Evolutionary conservation across 2,888 invertebrate genomes (phyloP).

Genomic region (Phengaris arion): DNA sequence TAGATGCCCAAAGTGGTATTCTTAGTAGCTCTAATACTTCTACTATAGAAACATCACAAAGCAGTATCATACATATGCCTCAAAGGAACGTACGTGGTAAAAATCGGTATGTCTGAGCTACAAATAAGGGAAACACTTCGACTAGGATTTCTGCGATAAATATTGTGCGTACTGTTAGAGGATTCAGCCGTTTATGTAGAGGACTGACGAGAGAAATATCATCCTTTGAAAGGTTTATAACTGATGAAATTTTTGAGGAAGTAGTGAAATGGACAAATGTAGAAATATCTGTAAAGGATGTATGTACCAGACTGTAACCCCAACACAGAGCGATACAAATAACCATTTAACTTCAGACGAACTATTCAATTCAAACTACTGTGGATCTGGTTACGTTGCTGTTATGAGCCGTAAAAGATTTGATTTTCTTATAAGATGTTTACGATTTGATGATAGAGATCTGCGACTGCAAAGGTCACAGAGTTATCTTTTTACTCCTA

Average conservation of each 20-base stretch:
- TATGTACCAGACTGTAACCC: too few species aligned
- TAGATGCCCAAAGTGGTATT: background rate
- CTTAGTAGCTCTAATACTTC: background rate
- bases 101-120: slow-evolving; percentile 8
- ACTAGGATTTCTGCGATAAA: slow-evolving; percentile 12
- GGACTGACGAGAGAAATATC: background rate
- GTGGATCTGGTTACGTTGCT: slow-evolving; percentile 33
- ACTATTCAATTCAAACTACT: slow-evolving; percentile 30
- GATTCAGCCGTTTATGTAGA: slow-evolving; percentile 4
- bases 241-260: slow-evolving; percentile 28
- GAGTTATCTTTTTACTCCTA: too few species aligned
- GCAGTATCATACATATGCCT: slow-evolving; percentile 20
- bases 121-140: slow-evolving; percentile 24
- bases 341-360: slow-evolving; percentile 31
- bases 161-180: slow-evolving; percentile 24
- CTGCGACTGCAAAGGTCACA: too few species aligned
- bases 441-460: too few species aligned
- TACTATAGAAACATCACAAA: slow-evolving; percentile 10
- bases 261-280: slow-evolving; percentile 33
- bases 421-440: slow-evolving; percentile 29
- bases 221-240: slow-evolving; percentile 19
- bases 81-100: slow-evolving; percentile 24
- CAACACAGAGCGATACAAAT: too few species aligned
- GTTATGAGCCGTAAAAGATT: slow-evolving; percentile 26
- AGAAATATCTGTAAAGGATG: slow-evolving; percentile 34